phyloP scores from a whole-genome alignment of 2,113 vertebrate species.

The Nothoprocta perdicaria region DNA sequence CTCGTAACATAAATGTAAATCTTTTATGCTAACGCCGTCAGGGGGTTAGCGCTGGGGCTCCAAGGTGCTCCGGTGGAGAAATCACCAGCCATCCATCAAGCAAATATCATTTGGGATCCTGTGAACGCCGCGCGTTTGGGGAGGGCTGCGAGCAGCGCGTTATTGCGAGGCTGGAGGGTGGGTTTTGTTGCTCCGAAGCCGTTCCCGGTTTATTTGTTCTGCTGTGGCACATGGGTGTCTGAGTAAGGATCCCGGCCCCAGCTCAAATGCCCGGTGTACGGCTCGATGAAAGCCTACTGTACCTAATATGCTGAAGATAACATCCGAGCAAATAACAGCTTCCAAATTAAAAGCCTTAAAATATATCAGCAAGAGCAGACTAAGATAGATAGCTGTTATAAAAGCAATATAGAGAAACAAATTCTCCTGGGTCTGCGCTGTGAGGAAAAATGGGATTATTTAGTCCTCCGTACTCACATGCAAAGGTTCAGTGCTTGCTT shows the following conservation, averaged over 20 bases:
- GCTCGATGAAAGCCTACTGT: constrained; percentile 9
- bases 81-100: constrained; percentile 82
- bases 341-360: constrained; percentile 72
- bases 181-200: constrained; percentile 43
- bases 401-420: constrained; percentile 64
- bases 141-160: constrained; percentile 68
- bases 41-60: constrained; percentile 80
- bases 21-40: constrained; percentile 86
- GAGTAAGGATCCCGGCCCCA: constrained; percentile 31
- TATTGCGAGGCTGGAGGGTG: constrained; percentile 68
- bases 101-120: constrained; percentile 72
- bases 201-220: constrained; percentile 62
- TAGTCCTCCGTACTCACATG: not conserved
- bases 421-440: constrained; percentile 44
- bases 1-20: constrained; percentile 86
- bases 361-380: constrained; percentile 70
- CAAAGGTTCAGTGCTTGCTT: constrained; percentile 3
- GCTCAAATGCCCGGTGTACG: not conserved
- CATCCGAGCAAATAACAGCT: constrained; percentile 55
- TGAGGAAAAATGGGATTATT: constrained; percentile 41
- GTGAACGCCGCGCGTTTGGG: constrained; percentile 73
- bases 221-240: not conserved
- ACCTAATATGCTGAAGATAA: constrained; percentile 62
- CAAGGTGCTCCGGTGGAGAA: constrained; percentile 81
- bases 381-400: constrained; percentile 73